Base-by-base conservation (phyloP, 2,888 invertebrate species). In the Pristionchus arcanus region DNA sequence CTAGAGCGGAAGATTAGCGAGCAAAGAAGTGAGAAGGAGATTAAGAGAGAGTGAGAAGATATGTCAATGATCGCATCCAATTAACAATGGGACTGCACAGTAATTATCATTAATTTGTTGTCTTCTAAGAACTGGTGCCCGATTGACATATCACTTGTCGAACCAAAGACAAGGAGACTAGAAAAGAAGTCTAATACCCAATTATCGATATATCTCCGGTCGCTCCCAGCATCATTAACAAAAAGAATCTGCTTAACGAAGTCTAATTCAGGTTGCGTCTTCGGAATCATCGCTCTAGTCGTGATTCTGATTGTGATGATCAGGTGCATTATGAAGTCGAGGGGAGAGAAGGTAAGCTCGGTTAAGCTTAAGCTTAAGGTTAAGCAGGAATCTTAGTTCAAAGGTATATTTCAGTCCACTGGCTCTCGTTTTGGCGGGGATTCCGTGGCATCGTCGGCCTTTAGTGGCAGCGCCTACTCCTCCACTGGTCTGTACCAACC, bases 181-280 rank as follows among this genome's bases (percentile, higher is more conserved):
- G 16, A 34, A 13, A 21, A 25, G 34, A 16, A 74, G n/a, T 31
- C 19, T 25, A 19, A 31, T 31, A 37, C 1, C 7, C 13, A 34
- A 13, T 3, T 31, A 74, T 74, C 25, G n/a, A n/a, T n/a, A n/a
- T n/a, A n/a, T n/a, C n/a, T n/a, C n/a, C n/a, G n/a, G n/a, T n/a
- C n/a, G n/a, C n/a, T n/a, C n/a, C n/a, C n/a, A n/a, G n/a, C n/a
- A n/a, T n/a, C n/a, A n/a, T n/a, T n/a, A n/a, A n/a, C n/a, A n/a
- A n/a, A n/a, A n/a, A n/a, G n/a, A n/a, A n/a, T n/a, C n/a, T n/a
- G n/a, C n/a, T n/a, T n/a, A n/a, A n/a, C n/a, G n/a, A n/a, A n/a
- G n/a, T n/a, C n/a, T n/a, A n/a, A n/a, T 92, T 66, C 88, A 93
- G 93, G 92, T 16, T 91, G 92, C 31, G 91, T 93, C 53, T 77